A percentile compares a stretch with the other conserved stretches of the same genome.
These are phyloP conservation scores for Matsumyia berberina DNA, from an alignment of 2,888 invertebrate genomes.

Conservation along the genomic window DNA sequence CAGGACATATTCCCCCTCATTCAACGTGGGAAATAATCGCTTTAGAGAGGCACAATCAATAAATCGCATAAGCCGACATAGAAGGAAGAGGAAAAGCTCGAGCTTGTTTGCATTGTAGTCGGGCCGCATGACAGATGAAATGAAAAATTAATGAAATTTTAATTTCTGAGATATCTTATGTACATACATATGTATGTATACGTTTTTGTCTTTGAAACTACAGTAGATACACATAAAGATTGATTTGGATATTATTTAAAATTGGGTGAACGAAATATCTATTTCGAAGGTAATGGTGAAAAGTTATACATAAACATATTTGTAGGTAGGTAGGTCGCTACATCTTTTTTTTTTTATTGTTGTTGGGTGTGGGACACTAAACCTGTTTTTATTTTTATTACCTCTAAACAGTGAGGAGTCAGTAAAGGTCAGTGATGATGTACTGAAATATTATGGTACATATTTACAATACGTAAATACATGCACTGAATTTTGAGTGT, in stretches of 20 bases:
- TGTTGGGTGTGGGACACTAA: too few species aligned
- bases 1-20: slow-evolving; percentile 24
- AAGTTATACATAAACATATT: too few species aligned
- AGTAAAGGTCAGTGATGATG: too few species aligned
- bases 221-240: slow-evolving; percentile 25
- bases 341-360: too few species aligned
- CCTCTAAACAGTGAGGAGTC: too few species aligned
- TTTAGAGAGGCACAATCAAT: slow-evolving; percentile 51
- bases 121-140: slow-evolving; percentile 18
- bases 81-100: background rate
- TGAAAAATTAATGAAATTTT: slow-evolving; percentile 25
- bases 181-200: too few species aligned
- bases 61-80: slow-evolving; percentile 45
- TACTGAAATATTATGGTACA: too few species aligned
- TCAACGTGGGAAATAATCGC: slow-evolving; percentile 21
- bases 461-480: too few species aligned
- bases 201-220: background rate
- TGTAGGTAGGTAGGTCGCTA: too few species aligned
- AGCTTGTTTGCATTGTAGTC: slow-evolving; percentile 8
- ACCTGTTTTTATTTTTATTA: too few species aligned
- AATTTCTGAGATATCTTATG: slow-evolving; percentile 1
- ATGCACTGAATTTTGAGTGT: too few species aligned
- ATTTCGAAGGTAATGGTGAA: too few species aligned
- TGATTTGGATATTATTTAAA: slow-evolving; percentile 28
- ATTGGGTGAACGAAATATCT: background rate